These are phyloP conservation scores for Coluber constrictor DNA, from an alignment of 2,797 vertebrate genomes.

Conservation along the genomic window DNA sequence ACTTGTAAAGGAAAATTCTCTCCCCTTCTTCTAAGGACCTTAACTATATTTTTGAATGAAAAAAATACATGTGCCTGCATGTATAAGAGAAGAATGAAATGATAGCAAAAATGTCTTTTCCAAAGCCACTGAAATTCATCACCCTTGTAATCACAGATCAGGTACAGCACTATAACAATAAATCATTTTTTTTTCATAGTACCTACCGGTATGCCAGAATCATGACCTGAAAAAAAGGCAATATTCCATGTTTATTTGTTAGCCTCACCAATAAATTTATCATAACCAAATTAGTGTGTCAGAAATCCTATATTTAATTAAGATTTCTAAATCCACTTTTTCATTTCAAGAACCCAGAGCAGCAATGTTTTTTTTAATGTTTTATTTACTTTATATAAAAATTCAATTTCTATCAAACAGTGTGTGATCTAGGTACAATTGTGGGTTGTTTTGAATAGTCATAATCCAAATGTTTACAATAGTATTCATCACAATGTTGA, in stretches of 20 bases:
- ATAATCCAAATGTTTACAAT: too few relatives aligned
- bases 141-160: conserved; percentile 31
- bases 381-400: too few relatives aligned
- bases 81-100: conserved; percentile 17
- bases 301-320: conserved; percentile 9
- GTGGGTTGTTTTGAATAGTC: too few relatives aligned
- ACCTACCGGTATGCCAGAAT: conserved; percentile 25
- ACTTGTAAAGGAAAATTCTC: too few relatives aligned
- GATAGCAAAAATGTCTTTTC: conserved; percentile 26
- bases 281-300: conserved; percentile 15
- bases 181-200: conserved; percentile 22
- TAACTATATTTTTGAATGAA: neutral
- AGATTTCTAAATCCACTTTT: neutral
- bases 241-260: conserved; percentile 32
- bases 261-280: conserved; percentile 14
- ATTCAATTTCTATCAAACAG: too few relatives aligned
- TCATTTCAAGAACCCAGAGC: neutral
- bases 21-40: neutral
- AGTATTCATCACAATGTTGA: too few relatives aligned
- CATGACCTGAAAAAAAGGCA: neutral
- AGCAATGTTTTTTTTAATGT: neutral
- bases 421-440: too few relatives aligned
- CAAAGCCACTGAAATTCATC: conserved; percentile 48
- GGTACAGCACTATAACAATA: conserved; percentile 30
- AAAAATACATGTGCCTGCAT: neutral